Conservation (phyloP, 1,140 invertebrate genomes). For the Dendroctonus valens region DNA sequence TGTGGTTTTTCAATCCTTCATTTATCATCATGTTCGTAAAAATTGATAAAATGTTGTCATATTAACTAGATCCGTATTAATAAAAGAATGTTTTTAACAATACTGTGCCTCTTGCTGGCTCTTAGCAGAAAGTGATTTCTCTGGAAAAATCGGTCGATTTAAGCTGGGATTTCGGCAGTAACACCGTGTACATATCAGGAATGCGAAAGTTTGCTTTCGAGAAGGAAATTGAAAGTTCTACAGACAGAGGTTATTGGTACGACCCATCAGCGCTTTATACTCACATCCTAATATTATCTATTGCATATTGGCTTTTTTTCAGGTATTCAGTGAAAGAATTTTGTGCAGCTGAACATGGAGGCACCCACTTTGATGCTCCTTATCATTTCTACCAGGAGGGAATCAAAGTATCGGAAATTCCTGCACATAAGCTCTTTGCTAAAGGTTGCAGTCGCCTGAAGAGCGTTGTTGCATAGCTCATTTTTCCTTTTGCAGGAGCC, state of each 20-base stretch:
- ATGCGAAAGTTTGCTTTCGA: slow-evolving; percentile 38
- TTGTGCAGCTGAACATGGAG: slow-evolving; percentile 60
- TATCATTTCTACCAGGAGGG: slow-evolving; percentile 59
- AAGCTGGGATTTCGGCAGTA: slow-evolving; percentile 51
- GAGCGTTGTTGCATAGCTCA: slow-evolving; percentile 1
- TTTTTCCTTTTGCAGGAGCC: slow-evolving; percentile 16
- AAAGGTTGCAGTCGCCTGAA: slow-evolving; percentile 44
- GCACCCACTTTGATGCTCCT: slow-evolving; percentile 69
- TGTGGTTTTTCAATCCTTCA: no score
- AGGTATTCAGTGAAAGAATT: slow-evolving; percentile 62
- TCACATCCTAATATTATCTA: neutral
- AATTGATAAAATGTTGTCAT: no score
- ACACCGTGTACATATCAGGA: slow-evolving; percentile 51
- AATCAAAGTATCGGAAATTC: slow-evolving; percentile 60
- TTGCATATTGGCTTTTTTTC: neutral
- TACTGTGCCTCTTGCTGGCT: no score
- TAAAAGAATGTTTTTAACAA: no score
- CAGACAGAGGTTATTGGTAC: slow-evolving; percentile 43
- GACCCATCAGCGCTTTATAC: neutral
- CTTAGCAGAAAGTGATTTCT: no score
- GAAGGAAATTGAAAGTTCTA: slow-evolving; percentile 18
- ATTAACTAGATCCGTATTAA: no score
- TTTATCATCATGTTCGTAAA: no score
- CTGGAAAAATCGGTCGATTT: slow-evolving; percentile 43
- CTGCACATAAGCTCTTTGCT: slow-evolving; percentile 59